Evolutionary conservation across 2,113 vertebrate species (phyloP).

Genomic region (Cichladusa arquata): DNA sequence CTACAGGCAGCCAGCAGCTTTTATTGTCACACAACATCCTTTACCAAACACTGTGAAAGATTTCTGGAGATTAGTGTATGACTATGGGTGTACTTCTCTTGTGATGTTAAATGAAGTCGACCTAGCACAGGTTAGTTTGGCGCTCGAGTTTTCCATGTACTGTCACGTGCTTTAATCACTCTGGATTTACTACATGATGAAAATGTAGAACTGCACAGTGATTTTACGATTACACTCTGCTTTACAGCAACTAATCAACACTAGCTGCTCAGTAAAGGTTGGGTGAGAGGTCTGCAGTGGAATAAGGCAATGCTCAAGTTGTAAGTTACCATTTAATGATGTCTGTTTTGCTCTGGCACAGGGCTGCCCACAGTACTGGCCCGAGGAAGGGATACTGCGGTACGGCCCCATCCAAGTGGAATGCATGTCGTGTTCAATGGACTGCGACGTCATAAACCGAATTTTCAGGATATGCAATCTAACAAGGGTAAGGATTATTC

Average conservation of each 20-base stretch:
- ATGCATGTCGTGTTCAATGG: slow-evolving; percentile 97
- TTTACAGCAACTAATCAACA: neutral
- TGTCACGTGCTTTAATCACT: rapidly evolving
- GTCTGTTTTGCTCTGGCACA: slow-evolving; percentile 55
- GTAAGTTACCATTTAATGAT: neutral
- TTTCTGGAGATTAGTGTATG: slow-evolving; percentile 98
- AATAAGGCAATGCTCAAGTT: neutral
- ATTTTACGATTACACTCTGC: neutral
- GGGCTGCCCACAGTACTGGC: slow-evolving; percentile 99
- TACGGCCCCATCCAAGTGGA: slow-evolving; percentile 98
- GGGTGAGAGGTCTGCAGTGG: neutral
- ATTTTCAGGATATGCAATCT: slow-evolving; percentile 99
- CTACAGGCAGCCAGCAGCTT: slow-evolving; percentile 96
- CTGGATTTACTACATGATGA: neutral
- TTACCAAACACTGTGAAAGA: slow-evolving; percentile 98
- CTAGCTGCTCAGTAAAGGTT: neutral
- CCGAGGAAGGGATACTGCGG: slow-evolving; percentile 91
- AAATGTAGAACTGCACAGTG: neutral
- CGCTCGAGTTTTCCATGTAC: neutral
- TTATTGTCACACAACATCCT: slow-evolving; percentile 97
- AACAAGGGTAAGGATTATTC: slow-evolving; percentile 83
- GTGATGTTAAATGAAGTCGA: slow-evolving; percentile 99
- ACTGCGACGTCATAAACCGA: slow-evolving; percentile 93
- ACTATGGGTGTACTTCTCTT: slow-evolving; percentile 96
- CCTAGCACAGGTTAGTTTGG: slow-evolving; percentile 87